Base-by-base conservation (phyloP, 1,140 invertebrate genomes). In the Drepana arcuata region DNA sequence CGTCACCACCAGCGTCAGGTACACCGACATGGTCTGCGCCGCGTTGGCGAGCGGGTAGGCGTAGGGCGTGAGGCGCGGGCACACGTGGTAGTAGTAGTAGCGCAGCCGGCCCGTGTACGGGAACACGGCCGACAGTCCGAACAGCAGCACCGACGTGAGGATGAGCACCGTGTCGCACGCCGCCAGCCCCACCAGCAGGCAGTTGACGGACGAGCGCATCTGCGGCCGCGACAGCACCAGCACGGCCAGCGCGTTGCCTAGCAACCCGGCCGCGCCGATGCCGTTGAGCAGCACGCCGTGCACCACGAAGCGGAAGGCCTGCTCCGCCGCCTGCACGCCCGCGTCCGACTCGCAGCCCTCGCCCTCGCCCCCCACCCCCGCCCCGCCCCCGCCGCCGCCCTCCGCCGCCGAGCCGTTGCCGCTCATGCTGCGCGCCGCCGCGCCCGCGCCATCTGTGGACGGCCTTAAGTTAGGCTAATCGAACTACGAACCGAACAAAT, bases 181-280 rank as follows among this genome's bases (percentile, higher is more conserved):
- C 0, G 96, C 95, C 16, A 98, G 86, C 1, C 95, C 95, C 24
- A 94, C 94, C 2, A 98, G 87, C 40, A 97, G 87, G 63, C 95
- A 96, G 83, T 97, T 98, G 50, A 97, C 96, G 48, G 95, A 96
- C 5, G 94, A 96, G 51, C 91, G 89, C 95, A 97, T 97, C 61
- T 96, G 94, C 0, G 94, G 95, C 18, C 95, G 87, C 7, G 92
- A 94, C 5, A 98, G 84, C 15, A 98, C 95, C 12, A 95, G 90
- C 84, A 97, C 95, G 0, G 94, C 93, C 10, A 97, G 90, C 13
- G 91, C 85, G 71, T 98, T 98, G 34, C 95, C 95, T 1, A 97
- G 82, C 16, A 98, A 89, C 0, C 96, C 96, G 14, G 95, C 89
- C 0, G 92, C 59, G 30, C 94, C 93, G 9, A 97, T 88, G 7